Percentiles rank a stretch among this genome's conserved stretches.
These are phyloP conservation scores for Papilio dardanus DNA, from an alignment of 1,140 invertebrate species.

Conservation along the genomic window DNA sequence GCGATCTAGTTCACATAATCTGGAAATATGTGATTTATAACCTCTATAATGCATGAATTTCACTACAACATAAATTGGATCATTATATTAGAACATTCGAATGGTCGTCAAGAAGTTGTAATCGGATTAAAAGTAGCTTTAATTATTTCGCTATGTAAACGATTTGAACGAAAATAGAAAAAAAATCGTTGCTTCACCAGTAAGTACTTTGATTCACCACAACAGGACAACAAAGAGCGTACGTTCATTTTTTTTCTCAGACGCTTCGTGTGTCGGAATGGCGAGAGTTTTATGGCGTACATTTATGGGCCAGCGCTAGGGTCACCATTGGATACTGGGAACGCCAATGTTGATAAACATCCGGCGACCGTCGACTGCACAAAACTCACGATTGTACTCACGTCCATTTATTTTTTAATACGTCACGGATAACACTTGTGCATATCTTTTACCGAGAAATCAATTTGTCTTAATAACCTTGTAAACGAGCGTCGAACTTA, in stretches of 20 bases:
- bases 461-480: conserved; percentile 6
- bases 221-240: conserved; percentile 26
- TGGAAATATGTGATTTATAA: too few species aligned
- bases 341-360: conserved; percentile 29
- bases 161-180: neutral
- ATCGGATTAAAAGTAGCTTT: neutral
- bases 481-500: conserved; percentile 5
- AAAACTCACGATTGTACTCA: conserved; percentile 1
- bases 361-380: conserved; percentile 6
- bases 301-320: conserved; percentile 53
- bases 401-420: neutral
- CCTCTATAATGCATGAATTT: too few species aligned
- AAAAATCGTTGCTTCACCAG: neutral
- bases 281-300: conserved; percentile 52
- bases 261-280: conserved; percentile 35
- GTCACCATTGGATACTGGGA: conserved; percentile 32
- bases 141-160: neutral
- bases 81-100: too few species aligned
- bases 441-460: conserved; percentile 9
- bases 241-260: conserved; percentile 14
- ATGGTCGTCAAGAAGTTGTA: too few species aligned
- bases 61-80: too few species aligned
- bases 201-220: conserved; percentile 33
- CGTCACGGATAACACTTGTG: conserved; percentile 1
- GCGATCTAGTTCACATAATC: neutral